phyloP scores from a whole-genome alignment of 37 sponge, comb jelly and placozoan species.

The Beroe forskalii region DNA sequence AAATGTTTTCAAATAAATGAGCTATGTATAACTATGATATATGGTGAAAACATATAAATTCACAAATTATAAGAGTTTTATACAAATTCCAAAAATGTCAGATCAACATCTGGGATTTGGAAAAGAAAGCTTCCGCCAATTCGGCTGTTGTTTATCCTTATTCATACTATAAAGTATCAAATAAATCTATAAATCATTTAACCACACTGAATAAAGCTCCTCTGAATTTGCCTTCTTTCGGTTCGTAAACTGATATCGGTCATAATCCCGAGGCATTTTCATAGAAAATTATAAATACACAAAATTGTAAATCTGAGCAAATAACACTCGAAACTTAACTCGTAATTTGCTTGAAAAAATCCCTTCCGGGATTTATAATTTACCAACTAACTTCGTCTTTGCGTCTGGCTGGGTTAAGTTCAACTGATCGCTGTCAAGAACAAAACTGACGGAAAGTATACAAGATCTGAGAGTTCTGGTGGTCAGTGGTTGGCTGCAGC shows the following conservation, averaged over 20 bases:
- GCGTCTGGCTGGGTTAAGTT: too few relatives aligned
- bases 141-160: too few relatives aligned
- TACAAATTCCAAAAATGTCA: neutral
- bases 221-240: too few relatives aligned
- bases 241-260: neutral
- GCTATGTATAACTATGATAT: too few relatives aligned
- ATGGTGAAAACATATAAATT: neutral
- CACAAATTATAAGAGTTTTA: too few relatives aligned
- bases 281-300: conserved; percentile 48
- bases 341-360: neutral
- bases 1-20: neutral
- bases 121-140: neutral
- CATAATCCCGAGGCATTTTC: neutral
- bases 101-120: neutral
- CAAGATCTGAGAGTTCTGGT: too few relatives aligned
- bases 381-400: too few relatives aligned
- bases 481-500: conserved; percentile 58
- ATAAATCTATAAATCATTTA: neutral
- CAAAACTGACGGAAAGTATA: too few relatives aligned
- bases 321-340: conserved; percentile 35
- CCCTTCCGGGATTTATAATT: too few relatives aligned
- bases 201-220: neutral
- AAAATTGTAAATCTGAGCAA: neutral
- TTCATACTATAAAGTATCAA: neutral
- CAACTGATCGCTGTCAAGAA: too few relatives aligned